Percentiles rank a stretch among this genome's conserved stretches.
Evolutionary conservation across 2,113 vertebrate species (phyloP).

Genomic region (human (Homo sapiens)): DNA sequence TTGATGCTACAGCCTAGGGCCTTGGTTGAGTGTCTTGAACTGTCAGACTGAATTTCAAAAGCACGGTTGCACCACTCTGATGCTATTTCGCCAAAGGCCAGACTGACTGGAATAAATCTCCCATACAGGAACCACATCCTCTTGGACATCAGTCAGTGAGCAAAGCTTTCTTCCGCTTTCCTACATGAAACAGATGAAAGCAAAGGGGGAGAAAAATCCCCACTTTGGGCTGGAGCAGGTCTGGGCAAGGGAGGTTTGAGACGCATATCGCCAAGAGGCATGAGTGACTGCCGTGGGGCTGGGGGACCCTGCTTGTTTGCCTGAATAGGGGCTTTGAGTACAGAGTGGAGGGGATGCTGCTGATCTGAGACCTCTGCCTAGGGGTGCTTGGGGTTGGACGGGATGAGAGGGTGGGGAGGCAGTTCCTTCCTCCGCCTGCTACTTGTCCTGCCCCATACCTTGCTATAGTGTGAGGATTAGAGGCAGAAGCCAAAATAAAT

Average conservation of each 20-base stretch:
- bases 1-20: neutral
- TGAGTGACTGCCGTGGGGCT: neutral
- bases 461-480: neutral
- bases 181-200: neutral
- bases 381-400: neutral
- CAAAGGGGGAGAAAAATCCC: slow-evolving; percentile 13
- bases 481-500: neutral
- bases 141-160: neutral
- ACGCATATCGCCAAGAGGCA: neutral
- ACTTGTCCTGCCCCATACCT: neutral
- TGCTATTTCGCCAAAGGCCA: neutral
- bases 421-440: neutral
- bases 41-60: neutral
- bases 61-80: neutral
- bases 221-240: neutral
- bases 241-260: slow-evolving; percentile 32
- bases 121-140: slow-evolving; percentile 15
- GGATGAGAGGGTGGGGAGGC: neutral
- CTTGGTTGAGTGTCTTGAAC: neutral
- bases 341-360: neutral
- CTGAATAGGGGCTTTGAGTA: neutral
- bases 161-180: slow-evolving; percentile 25
- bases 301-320: fast-evolving
- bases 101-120: neutral
- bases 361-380: neutral